Conservation (phyloP, 2,888 invertebrate species). For the Tiliacea citrago region DNA sequence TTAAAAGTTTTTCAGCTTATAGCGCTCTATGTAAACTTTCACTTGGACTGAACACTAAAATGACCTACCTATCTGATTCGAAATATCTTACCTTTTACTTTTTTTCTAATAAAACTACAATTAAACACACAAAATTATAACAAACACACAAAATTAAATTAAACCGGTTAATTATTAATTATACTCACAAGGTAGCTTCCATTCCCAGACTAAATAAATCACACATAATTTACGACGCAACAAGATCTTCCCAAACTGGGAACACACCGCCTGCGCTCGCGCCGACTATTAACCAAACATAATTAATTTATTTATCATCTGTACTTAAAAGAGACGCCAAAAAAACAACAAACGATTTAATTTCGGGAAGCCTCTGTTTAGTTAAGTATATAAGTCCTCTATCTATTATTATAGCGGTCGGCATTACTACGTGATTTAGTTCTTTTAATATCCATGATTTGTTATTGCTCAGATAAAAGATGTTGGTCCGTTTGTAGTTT, state of each 20-base stretch:
- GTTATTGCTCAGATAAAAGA: constrained; percentile 73
- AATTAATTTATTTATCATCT: constrained; percentile 86
- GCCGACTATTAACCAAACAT: constrained; percentile 84
- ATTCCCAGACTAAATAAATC: constrained; percentile 54
- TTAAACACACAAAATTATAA: no score
- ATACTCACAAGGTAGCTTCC: constrained; percentile 1
- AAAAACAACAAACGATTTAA: constrained; percentile 75
- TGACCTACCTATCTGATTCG: background rate
- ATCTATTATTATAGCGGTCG: constrained; percentile 80
- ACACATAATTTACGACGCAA: constrained; percentile 62
- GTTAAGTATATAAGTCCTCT: constrained; percentile 60
- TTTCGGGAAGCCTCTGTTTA: constrained; percentile 73
- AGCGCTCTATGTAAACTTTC: background rate
- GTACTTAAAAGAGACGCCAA: constrained; percentile 69
- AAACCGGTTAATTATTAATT: constrained; percentile 24
- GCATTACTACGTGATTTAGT: constrained; percentile 75
- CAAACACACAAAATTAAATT: no score
- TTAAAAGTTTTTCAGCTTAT: background rate
- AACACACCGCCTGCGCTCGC: constrained; percentile 64
- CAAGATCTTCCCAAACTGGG: constrained; percentile 58
- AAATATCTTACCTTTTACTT: no score
- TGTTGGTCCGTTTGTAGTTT: constrained; percentile 67
- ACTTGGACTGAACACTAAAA: background rate
- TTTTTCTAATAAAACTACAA: no score
- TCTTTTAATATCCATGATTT: constrained; percentile 71